A percentile compares a stretch with the other conserved stretches of the same genome.
Evolutionary conservation across 1,140 invertebrate species (phyloP).

Genomic region (Drosophila pandora): DNA sequence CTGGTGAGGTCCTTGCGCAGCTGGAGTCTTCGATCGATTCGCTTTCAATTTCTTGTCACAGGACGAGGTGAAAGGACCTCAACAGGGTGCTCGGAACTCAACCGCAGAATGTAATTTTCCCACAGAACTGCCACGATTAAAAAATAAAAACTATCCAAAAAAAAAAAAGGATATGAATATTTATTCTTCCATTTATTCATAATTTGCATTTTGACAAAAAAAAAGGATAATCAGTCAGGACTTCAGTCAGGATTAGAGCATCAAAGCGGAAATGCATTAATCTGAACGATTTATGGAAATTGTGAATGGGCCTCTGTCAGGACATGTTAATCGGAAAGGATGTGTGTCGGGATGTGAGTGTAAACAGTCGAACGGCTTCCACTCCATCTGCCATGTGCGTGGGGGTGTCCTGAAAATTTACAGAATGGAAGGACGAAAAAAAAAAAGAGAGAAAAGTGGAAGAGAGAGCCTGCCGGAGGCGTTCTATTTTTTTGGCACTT

Average conservation of each 20-base stretch:
- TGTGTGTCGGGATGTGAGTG: not conserved
- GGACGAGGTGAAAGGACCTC: not conserved
- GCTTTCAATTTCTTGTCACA: slow-evolving; percentile 17
- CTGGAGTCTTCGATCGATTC: slow-evolving; percentile 43
- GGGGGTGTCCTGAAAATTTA: slow-evolving; percentile 2
- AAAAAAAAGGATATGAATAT: no score
- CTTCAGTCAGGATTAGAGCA: not conserved
- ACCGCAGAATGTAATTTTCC: no score
- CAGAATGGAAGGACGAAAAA: slow-evolving; percentile 4
- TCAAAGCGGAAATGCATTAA: slow-evolving; percentile 1
- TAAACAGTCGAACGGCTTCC: slow-evolving; percentile 27
- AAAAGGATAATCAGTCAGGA: not conserved
- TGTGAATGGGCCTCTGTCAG: not conserved
- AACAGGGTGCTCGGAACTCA: no score
- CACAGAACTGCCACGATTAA: no score
- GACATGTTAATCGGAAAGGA: slow-evolving; percentile 6
- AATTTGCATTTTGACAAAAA: no score
- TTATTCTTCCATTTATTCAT: no score
- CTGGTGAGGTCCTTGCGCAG: slow-evolving; percentile 33
- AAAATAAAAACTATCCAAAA: no score
- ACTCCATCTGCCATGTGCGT: slow-evolving; percentile 10
- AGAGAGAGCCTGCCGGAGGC: not conserved
- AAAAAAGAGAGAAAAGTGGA: not conserved
- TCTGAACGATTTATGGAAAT: not conserved
- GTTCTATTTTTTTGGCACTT: slow-evolving; percentile 44